A percentile compares a stretch with the other conserved stretches of the same genome.
phyloP scores from a whole-genome alignment of 2,113 vertebrate genomes.

The Antidorcas marsupialis region DNA sequence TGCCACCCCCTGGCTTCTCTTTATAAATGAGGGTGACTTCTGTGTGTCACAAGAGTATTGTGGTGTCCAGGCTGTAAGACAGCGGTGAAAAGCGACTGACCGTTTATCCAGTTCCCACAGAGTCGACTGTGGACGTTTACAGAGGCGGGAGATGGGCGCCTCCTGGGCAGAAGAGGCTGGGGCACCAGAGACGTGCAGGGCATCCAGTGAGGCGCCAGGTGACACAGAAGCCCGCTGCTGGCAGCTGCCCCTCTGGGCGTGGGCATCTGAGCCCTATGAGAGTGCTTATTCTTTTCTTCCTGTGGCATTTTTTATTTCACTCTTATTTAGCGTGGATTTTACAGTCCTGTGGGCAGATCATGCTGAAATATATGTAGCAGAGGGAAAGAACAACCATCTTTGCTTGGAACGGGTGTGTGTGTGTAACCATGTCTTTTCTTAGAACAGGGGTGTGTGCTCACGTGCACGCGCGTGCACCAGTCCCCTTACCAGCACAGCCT shows the following conservation, averaged over 20 bases:
- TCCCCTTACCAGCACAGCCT: not conserved
- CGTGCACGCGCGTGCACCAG: accelerated
- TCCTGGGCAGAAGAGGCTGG: not conserved
- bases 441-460: not conserved
- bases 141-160: accelerated
- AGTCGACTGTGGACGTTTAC: accelerated
- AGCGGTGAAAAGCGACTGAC: not conserved
- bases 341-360: not conserved
- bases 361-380: not conserved
- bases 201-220: accelerated
- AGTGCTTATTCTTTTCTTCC: not conserved
- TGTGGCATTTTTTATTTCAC: not conserved
- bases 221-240: accelerated
- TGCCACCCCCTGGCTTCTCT: accelerated
- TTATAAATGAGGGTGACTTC: not conserved
- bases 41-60: accelerated
- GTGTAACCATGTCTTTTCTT: not conserved
- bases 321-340: not conserved
- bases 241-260: not conserved
- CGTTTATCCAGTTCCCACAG: not conserved
- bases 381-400: not conserved
- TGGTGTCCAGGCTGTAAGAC: too few relatives aligned
- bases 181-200: accelerated
- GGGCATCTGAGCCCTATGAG: not conserved
- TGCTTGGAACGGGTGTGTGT: not conserved